A percentile compares a stretch with the other conserved stretches of the same genome.
These are phyloP conservation scores for Perccottus glenii DNA, from an alignment of 2,113 vertebrate genomes.

Conservation along the genomic window DNA sequence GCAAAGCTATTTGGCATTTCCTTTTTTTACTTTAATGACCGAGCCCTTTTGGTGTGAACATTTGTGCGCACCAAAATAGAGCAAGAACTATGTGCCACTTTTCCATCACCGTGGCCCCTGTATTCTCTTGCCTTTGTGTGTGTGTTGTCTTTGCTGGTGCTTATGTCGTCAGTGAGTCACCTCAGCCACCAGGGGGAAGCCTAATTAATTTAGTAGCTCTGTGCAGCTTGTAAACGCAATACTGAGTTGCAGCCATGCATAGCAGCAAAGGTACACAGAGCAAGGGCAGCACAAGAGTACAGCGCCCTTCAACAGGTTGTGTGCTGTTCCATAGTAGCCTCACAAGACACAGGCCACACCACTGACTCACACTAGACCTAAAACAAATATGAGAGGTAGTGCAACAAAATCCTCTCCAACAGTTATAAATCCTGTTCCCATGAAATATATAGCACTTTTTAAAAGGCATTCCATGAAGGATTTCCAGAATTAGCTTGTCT, in stretches of 20 bases:
- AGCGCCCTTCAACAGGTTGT: conserved; percentile 31
- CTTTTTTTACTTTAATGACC: conserved; percentile 38
- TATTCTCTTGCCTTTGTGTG: conserved; percentile 7
- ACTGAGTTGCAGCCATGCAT: conserved; percentile 33
- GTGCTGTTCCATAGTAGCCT: background rate
- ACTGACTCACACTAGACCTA: background rate
- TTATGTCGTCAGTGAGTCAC: conserved; percentile 66
- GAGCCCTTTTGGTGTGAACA: background rate
- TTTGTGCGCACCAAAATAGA: conserved; percentile 16
- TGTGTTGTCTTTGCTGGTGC: conserved; percentile 21
- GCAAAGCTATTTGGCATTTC: conserved; percentile 35
- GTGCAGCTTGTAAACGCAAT: conserved; percentile 49
- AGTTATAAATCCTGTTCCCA: no score
- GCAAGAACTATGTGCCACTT: conserved; percentile 13
- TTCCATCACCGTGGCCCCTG: background rate
- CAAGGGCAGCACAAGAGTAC: conserved; percentile 35
- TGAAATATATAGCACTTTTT: no score
- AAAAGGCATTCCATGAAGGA: no score
- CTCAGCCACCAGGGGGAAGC: conserved; percentile 66
- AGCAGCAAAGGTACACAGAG: conserved; percentile 10
- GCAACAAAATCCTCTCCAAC: no score
- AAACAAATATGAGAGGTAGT: no score
- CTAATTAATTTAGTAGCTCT: conserved; percentile 67
- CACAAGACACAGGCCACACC: conserved; percentile 15
- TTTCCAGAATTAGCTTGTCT: no score